These are phyloP conservation scores for Lycocorax pyrrhopterus DNA, from an alignment of 2,113 vertebrate species.

Conservation along the genomic window DNA sequence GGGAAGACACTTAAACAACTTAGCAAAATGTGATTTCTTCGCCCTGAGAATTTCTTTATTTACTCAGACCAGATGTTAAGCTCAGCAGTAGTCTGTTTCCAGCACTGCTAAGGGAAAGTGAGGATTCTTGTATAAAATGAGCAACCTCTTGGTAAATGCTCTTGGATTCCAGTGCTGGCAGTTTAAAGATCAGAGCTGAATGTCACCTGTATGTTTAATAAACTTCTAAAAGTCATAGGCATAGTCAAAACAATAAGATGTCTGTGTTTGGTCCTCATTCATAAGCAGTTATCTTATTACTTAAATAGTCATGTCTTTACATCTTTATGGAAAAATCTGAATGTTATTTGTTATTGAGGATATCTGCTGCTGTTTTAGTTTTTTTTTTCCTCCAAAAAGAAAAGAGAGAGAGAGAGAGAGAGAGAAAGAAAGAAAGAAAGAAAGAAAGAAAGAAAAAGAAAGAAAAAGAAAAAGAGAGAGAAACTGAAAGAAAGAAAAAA, in stretches of 20 bases:
- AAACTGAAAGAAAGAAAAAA: too few species aligned
- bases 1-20: neutral
- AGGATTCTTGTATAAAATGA: neutral
- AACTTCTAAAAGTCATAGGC: neutral
- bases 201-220: neutral
- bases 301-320: neutral
- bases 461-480: accelerated
- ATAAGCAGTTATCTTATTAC: neutral
- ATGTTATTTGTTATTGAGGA: neutral
- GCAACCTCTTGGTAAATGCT: neutral
- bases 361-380: neutral
- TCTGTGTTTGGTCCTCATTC: neutral
- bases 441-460: too few species aligned
- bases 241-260: neutral
- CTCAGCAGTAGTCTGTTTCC: neutral
- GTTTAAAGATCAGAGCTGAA: neutral
- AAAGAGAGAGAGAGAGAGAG: neutral
- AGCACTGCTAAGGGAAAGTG: neutral
- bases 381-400: neutral
- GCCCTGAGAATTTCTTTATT: neutral
- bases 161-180: neutral
- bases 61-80: neutral
- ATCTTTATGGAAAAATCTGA: neutral
- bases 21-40: neutral
- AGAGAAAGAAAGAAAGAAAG: neutral